phyloP scores from a whole-genome alignment of 2,797 vertebrate species.

The Pseudochaenichthys georgianus region DNA sequence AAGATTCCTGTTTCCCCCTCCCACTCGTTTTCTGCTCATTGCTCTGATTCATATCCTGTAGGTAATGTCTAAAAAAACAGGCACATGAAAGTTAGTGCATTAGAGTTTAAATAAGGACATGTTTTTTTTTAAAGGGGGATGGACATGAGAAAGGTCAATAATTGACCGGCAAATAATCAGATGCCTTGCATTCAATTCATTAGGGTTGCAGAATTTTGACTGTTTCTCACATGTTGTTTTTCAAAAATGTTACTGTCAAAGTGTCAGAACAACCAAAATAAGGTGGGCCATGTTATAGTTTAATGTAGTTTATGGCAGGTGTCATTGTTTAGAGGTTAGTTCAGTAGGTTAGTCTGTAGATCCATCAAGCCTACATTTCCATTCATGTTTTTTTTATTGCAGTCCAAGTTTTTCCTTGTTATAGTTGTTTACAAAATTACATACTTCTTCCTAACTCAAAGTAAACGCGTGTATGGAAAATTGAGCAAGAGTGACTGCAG shows the following conservation, averaged over 20 bases:
- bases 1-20: slow-evolving; percentile 44
- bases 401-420: background rate
- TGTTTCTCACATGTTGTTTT: background rate
- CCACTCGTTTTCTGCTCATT: slow-evolving; percentile 45
- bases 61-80: slow-evolving; percentile 20
- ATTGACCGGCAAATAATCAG: too few relatives aligned
- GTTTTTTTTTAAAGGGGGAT: background rate
- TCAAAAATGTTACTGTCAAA: slow-evolving; percentile 6
- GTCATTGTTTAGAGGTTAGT: background rate
- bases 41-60: slow-evolving; percentile 33
- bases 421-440: background rate
- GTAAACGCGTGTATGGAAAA: background rate
- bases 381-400: background rate
- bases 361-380: slow-evolving; percentile 1
- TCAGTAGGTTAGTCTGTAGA: background rate
- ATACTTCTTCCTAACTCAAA: background rate
- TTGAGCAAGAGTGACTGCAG: background rate
- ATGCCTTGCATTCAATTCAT: background rate
- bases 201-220: background rate
- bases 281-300: background rate
- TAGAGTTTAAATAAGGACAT: slow-evolving; percentile 1
- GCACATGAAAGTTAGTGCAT: slow-evolving; percentile 5
- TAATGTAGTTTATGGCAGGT: background rate
- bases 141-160: background rate
- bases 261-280: background rate